These are phyloP conservation scores for Parnassius glacialis DNA, from an alignment of 2,888 invertebrate genomes.

Conservation along the genomic window DNA sequence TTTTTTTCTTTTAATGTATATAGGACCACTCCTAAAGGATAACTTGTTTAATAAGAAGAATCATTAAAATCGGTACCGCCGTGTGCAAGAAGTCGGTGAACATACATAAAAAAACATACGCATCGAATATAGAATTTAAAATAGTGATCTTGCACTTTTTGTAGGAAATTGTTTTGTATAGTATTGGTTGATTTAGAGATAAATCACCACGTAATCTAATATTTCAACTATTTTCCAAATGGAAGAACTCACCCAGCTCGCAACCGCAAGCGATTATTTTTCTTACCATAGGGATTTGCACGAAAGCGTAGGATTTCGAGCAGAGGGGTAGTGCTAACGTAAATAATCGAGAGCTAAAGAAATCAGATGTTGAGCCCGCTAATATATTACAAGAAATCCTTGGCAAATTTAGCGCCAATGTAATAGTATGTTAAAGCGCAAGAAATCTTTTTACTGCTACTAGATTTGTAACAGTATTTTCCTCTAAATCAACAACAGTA, in stretches of 20 bases:
- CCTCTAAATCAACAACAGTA: too few species aligned
- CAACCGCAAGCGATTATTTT: slow-evolving; percentile 71
- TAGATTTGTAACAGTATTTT: too few species aligned
- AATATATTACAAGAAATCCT: slow-evolving; percentile 16
- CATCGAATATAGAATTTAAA: too few species aligned
- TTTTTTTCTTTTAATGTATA: too few species aligned
- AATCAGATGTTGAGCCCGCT: slow-evolving; percentile 48
- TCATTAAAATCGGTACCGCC: too few species aligned
- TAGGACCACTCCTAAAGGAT: too few species aligned
- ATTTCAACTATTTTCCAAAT: slow-evolving; percentile 69
- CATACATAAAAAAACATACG: too few species aligned
- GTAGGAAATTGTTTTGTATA: neutral
- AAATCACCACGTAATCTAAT: slow-evolving; percentile 63
- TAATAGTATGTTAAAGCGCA: slow-evolving; percentile 1
- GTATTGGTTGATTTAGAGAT: slow-evolving; percentile 54
- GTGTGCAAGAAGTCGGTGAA: too few species aligned
- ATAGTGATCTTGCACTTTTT: too few species aligned
- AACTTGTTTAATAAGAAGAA: too few species aligned
- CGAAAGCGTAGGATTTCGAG: slow-evolving; percentile 37
- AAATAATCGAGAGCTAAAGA: slow-evolving; percentile 74
- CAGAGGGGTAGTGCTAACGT: slow-evolving; percentile 54
- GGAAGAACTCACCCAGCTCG: slow-evolving; percentile 69
- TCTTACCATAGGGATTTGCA: slow-evolving; percentile 31
- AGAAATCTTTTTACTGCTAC: neutral
- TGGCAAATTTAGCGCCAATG: slow-evolving; percentile 16